phyloP scores from a whole-genome alignment of 2,888 invertebrate genomes.

The Oithona nana region DNA sequence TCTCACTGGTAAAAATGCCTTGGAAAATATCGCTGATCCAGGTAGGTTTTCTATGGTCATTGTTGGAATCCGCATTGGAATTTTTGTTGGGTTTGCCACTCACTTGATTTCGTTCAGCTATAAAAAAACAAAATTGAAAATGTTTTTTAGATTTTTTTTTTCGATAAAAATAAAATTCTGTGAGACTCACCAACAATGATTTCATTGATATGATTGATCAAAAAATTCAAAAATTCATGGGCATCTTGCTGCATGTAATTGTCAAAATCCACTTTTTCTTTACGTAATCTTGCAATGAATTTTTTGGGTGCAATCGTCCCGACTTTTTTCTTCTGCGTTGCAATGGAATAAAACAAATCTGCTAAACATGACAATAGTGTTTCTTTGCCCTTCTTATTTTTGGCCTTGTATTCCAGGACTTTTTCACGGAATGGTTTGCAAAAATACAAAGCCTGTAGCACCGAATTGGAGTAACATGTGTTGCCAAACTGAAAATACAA shows the following conservation, averaged over 20 bases:
- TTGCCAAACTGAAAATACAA: slow-evolving; percentile 64
- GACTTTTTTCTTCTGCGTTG: slow-evolving; percentile 98
- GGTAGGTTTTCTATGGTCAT: slow-evolving; percentile 47
- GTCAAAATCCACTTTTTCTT: slow-evolving; percentile 92
- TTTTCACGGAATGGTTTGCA: slow-evolving; percentile 97
- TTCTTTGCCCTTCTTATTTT: slow-evolving; percentile 86
- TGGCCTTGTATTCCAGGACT: slow-evolving; percentile 91
- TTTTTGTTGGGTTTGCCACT: slow-evolving; percentile 3
- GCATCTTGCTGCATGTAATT: slow-evolving; percentile 99
- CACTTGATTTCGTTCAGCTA: slow-evolving; percentile 12
- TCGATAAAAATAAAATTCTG: too few relatives aligned
- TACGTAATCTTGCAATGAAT: slow-evolving; percentile 89
- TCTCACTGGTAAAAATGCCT: slow-evolving; percentile 96
- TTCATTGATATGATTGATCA: slow-evolving; percentile 96
- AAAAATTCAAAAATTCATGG: slow-evolving; percentile 96
- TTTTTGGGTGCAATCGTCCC: slow-evolving; percentile 99
- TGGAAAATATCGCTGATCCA: slow-evolving; percentile 99
- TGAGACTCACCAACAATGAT: slow-evolving; percentile 77
- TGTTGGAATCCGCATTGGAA: slow-evolving; percentile 14
- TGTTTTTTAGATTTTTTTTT: too few relatives aligned
- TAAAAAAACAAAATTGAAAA: neutral
- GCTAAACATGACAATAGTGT: slow-evolving; percentile 92
- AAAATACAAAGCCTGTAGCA: slow-evolving; percentile 96
- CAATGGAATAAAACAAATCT: slow-evolving; percentile 95
- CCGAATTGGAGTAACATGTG: slow-evolving; percentile 99